Evolutionary conservation across 2,888 invertebrate genomes (phyloP).

Genomic region (Xanthia togata): DNA sequence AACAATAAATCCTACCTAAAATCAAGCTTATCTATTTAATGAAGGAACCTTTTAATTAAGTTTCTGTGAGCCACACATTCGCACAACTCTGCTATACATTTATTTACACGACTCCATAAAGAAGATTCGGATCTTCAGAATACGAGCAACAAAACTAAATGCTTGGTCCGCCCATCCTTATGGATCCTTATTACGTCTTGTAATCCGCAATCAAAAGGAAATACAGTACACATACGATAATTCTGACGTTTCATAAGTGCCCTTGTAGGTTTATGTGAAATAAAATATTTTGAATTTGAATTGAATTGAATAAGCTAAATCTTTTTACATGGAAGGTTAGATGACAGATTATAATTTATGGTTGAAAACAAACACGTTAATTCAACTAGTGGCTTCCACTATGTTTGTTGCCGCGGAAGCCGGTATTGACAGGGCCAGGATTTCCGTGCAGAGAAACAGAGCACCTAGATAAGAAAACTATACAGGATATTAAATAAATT

Average conservation of each 20-base stretch:
- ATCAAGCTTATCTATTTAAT: not conserved
- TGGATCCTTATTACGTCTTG: too few relatives aligned
- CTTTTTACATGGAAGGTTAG: not conserved
- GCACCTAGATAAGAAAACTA: constrained; percentile 8
- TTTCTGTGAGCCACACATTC: not conserved
- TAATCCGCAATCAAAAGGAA: not conserved
- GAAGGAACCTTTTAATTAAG: constrained; percentile 15
- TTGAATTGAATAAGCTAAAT: too few relatives aligned
- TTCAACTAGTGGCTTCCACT: constrained; percentile 3
- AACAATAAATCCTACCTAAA: not conserved
- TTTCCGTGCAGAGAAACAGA: constrained; percentile 23
- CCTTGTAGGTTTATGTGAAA: too few relatives aligned
- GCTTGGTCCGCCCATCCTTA: too few relatives aligned
- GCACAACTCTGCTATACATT: constrained; percentile 8
- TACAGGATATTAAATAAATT: constrained; percentile 3
- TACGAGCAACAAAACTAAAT: constrained; percentile 10
- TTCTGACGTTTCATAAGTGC: too few relatives aligned
- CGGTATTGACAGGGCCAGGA: not conserved
- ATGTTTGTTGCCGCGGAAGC: not conserved
- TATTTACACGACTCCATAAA: constrained; percentile 3
- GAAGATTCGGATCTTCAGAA: constrained; percentile 21
- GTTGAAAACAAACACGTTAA: not conserved
- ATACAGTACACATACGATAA: not conserved
- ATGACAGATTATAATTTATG: not conserved
- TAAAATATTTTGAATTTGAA: too few relatives aligned